These are phyloP conservation scores for Bostrychus sinensis DNA, from an alignment of 2,113 vertebrate species.

Conservation along the genomic window DNA sequence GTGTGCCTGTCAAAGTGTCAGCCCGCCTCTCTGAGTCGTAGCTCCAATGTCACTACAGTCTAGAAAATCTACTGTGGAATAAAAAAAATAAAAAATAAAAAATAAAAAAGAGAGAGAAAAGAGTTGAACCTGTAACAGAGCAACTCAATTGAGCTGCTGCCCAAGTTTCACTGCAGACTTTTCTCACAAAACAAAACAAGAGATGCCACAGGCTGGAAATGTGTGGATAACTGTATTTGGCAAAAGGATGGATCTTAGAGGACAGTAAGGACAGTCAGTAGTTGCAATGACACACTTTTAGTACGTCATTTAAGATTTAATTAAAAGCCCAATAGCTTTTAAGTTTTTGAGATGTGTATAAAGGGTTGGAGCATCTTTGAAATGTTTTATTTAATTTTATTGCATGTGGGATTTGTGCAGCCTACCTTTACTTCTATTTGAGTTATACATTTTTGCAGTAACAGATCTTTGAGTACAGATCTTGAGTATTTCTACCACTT, in stretches of 20 bases:
- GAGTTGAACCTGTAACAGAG: constrained; percentile 1
- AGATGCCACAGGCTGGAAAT: background rate
- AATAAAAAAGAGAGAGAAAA: background rate
- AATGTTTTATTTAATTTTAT: too few relatives aligned
- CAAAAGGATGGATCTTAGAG: background rate
- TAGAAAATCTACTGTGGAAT: constrained; percentile 19
- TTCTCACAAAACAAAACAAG: constrained; percentile 6
- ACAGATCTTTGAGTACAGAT: too few relatives aligned
- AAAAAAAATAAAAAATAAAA: background rate
- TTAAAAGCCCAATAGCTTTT: too few relatives aligned
- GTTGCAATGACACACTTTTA: too few relatives aligned
- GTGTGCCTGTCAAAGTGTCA: constrained; percentile 57
- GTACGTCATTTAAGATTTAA: too few relatives aligned
- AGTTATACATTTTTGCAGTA: too few relatives aligned
- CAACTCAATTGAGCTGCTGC: background rate
- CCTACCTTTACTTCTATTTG: too few relatives aligned
- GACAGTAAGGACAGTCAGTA: too few relatives aligned
- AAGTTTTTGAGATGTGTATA: too few relatives aligned
- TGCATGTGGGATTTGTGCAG: too few relatives aligned
- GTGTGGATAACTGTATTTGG: background rate
- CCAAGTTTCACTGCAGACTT: background rate
- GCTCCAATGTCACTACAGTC: constrained; percentile 15
- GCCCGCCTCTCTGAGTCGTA: constrained; percentile 23
- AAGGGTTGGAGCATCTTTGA: too few relatives aligned
- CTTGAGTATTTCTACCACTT: too few relatives aligned